Conservation (phyloP, 2,113 vertebrate species). For the Heteronetta atricapilla region DNA sequence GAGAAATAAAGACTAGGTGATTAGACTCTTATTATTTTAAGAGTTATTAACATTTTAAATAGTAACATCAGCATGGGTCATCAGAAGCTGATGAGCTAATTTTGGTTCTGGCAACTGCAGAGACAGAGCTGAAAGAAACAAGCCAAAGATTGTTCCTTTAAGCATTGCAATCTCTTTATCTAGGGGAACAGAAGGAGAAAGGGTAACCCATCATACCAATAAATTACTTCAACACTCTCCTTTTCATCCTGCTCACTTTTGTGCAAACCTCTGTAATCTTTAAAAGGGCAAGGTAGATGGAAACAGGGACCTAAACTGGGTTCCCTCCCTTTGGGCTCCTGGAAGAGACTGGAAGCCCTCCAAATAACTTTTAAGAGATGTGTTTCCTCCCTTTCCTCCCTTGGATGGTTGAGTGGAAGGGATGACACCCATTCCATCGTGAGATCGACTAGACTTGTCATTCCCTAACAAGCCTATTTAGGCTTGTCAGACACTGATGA, state of each 20-base stretch:
- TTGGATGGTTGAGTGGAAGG: background rate
- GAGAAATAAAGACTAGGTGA: constrained; percentile 13
- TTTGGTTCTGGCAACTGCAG: background rate
- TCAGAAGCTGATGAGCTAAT: constrained; percentile 27
- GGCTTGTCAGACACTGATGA: constrained; percentile 31
- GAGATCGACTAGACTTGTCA: background rate
- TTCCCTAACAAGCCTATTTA: constrained; percentile 40
- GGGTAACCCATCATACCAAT: background rate
- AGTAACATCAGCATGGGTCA: background rate
- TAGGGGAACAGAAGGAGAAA: background rate
- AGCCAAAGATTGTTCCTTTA: background rate
- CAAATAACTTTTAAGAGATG: background rate
- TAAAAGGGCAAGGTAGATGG: background rate
- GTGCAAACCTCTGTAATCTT: background rate
- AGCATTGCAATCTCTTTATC: background rate
- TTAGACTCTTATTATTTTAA: constrained; percentile 30
- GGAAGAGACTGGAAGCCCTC: background rate
- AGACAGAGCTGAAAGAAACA: background rate
- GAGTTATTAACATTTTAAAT: constrained; percentile 16
- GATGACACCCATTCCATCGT: background rate
- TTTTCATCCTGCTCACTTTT: background rate
- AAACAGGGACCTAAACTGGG: background rate
- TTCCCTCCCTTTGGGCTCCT: background rate
- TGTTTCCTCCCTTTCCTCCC: background rate
- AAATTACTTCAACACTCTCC: background rate